Conservation (phyloP, 2,797 vertebrate genomes). For the Silurus lanzhouensis region DNA sequence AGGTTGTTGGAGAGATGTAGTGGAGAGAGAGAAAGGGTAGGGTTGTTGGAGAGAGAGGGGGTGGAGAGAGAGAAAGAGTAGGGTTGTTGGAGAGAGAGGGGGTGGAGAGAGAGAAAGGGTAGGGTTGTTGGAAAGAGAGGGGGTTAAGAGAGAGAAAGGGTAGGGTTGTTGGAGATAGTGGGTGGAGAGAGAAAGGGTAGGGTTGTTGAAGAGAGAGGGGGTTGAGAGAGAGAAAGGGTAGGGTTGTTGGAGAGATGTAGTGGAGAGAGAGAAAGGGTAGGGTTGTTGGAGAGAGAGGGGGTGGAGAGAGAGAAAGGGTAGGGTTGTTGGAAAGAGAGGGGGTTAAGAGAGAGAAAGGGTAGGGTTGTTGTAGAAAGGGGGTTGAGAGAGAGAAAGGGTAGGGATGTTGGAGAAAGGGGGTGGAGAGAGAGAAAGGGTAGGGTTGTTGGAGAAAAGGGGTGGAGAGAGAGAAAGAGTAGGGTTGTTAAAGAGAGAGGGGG, state of each 20-base stretch:
- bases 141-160: too few species aligned
- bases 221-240: not conserved
- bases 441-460: not conserved
- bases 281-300: not conserved
- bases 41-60: not conserved
- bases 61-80: not conserved
- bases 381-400: not conserved
- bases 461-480: too few species aligned
- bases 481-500: not conserved
- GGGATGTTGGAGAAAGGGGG: too few species aligned
- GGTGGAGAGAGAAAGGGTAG: too few species aligned
- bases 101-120: too few species aligned
- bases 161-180: too few species aligned
- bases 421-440: not conserved
- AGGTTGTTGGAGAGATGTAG: not conserved
- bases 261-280: not conserved
- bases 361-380: not conserved
- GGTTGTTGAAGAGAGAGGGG: too few species aligned
- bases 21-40: not conserved
- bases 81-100: too few species aligned
- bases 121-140: too few species aligned
- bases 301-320: too few species aligned
- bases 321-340: too few species aligned
- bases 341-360: too few species aligned
- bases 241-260: not conserved